Percentiles rank a stretch among this genome's conserved stretches.
These are phyloP conservation scores for Bellardia pandia DNA, from an alignment of 2,888 invertebrate species.

Conservation along the genomic window DNA sequence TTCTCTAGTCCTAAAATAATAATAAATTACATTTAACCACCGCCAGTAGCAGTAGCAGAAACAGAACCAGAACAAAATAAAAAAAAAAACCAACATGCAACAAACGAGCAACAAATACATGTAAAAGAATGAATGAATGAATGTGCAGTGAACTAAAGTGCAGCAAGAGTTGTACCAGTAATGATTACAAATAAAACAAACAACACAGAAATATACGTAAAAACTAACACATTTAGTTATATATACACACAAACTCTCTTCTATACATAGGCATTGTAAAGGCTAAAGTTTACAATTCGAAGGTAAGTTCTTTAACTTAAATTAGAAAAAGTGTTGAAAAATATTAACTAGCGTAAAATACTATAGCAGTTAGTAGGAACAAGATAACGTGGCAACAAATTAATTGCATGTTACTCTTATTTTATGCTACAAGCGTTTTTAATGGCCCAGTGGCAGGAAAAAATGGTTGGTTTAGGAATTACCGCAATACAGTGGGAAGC, in stretches of 20 bases:
- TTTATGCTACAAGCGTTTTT: neutral
- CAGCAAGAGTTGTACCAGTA: constrained; percentile 13
- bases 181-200: constrained; percentile 19
- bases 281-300: constrained; percentile 35
- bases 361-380: neutral
- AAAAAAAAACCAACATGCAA: constrained; percentile 16
- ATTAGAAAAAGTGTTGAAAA: neutral
- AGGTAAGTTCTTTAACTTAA: constrained; percentile 49
- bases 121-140: constrained; percentile 16
- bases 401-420: constrained; percentile 23
- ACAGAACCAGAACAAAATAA: constrained; percentile 5
- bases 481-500: too few relatives aligned
- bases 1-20: constrained; percentile 60
- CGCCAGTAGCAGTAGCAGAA: constrained; percentile 52
- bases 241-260: neutral
- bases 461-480: neutral
- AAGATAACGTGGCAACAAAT: neutral
- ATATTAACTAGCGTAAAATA: neutral
- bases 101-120: constrained; percentile 42
- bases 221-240: neutral
- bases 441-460: constrained; percentile 4
- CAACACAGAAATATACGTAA: neutral
- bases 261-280: neutral
- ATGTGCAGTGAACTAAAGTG: neutral
- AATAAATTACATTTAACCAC: constrained; percentile 71